A percentile compares a stretch with the other conserved stretches of the same genome.
Conservation (phyloP, 2,888 invertebrate species). For the Volucella zonaria region DNA sequence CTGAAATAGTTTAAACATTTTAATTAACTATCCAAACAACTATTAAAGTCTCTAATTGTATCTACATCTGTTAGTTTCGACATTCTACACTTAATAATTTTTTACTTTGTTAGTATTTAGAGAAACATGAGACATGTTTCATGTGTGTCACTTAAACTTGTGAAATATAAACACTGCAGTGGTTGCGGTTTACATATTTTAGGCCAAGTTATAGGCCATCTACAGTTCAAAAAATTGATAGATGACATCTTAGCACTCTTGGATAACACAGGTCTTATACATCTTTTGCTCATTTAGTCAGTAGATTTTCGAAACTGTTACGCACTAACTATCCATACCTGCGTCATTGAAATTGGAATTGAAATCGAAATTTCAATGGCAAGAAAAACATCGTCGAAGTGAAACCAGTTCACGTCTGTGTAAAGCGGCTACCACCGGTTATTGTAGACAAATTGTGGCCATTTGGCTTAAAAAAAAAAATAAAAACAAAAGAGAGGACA, state of each 20-base stretch:
- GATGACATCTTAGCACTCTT: no score
- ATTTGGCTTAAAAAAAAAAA: no score
- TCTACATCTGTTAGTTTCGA: neutral
- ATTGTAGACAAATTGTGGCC: neutral
- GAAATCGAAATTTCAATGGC: conserved; percentile 30
- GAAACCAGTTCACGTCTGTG: conserved; percentile 29
- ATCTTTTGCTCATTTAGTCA: neutral
- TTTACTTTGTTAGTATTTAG: no score
- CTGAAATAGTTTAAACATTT: no score
- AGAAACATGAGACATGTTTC: neutral
- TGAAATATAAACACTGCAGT: neutral
- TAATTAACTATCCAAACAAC: no score
- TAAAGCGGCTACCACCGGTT: conserved; percentile 13
- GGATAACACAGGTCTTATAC: neutral
- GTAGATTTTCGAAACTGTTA: neutral
- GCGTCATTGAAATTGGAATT: neutral
- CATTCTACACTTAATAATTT: neutral
- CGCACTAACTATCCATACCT: neutral
- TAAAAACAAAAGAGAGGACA: neutral
- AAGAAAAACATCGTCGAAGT: conserved; percentile 1
- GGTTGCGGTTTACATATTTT: no score
- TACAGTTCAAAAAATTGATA: neutral
- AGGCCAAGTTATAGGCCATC: neutral
- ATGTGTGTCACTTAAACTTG: neutral
- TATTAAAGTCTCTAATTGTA: no score